Conservation (phyloP, 23 tunicate species). For the Halocynthia aurantium region DNA sequence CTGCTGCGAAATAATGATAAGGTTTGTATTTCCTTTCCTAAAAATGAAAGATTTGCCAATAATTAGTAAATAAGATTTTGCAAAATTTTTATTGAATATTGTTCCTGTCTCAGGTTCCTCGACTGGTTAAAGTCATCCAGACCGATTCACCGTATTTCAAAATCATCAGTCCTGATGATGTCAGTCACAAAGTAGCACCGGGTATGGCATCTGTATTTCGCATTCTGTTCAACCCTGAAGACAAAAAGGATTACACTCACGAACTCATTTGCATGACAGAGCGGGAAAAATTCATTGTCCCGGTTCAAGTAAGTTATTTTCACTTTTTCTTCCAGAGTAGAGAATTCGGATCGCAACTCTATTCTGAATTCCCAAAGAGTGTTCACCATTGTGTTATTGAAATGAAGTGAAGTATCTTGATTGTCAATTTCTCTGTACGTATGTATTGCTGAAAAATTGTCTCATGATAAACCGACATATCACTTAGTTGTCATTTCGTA, state of each 20-base stretch:
- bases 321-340: not conserved
- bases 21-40: constrained; percentile 16
- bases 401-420: too few species aligned
- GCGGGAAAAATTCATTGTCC: constrained; percentile 86
- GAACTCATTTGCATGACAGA: constrained; percentile 97
- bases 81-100: not conserved
- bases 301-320: constrained; percentile 29
- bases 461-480: too few species aligned
- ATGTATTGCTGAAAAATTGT: too few species aligned
- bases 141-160: constrained; percentile 94
- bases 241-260: constrained; percentile 84
- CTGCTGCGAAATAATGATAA: constrained; percentile 91
- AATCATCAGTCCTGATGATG: constrained; percentile 94
- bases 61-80: too few species aligned
- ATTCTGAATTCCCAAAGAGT: too few species aligned
- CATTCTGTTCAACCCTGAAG: constrained; percentile 92
- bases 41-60: not conserved
- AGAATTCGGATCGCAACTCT: not conserved
- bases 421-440: too few species aligned
- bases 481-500: too few species aligned
- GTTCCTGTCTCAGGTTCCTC: constrained; percentile 55
- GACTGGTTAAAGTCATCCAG: constrained; percentile 84
- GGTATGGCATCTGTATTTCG: constrained; percentile 89
- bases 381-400: too few species aligned
- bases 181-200: constrained; percentile 99